Conservation (phyloP, 2,888 invertebrate species). For the Oasisia sp. region DNA sequence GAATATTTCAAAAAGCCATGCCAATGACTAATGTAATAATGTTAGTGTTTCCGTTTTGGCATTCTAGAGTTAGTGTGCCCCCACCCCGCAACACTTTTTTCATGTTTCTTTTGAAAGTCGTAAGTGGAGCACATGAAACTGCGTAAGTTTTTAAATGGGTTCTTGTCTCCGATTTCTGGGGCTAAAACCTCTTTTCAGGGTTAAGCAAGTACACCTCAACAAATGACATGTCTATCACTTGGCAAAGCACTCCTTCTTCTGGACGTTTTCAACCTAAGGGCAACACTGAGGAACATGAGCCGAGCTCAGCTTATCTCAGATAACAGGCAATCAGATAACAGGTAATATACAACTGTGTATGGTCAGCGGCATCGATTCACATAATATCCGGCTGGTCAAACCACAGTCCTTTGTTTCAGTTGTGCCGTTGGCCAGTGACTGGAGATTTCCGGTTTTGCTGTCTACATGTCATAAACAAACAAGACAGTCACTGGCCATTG, state of each 20-base stretch:
- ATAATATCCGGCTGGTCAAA: constrained; percentile 17
- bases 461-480: background rate
- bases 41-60: too few relatives aligned
- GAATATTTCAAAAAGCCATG: too few relatives aligned
- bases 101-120: too few relatives aligned
- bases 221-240: background rate
- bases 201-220: background rate
- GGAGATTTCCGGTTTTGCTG: background rate
- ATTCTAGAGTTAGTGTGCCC: too few relatives aligned
- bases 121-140: too few relatives aligned
- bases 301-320: background rate
- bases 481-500: background rate
- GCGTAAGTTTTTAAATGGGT: background rate
- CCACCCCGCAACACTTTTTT: too few relatives aligned
- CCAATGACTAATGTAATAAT: too few relatives aligned
- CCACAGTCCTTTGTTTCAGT: background rate
- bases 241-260: background rate
- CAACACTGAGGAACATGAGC: background rate
- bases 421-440: background rate
- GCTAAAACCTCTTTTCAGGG: background rate
- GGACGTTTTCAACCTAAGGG: background rate
- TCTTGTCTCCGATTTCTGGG: background rate
- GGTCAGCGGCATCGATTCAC: background rate
- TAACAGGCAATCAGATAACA: background rate
- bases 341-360: background rate